Base-by-base conservation (phyloP, 2,113 vertebrate species). In the Ammodytes dubius region DNA sequence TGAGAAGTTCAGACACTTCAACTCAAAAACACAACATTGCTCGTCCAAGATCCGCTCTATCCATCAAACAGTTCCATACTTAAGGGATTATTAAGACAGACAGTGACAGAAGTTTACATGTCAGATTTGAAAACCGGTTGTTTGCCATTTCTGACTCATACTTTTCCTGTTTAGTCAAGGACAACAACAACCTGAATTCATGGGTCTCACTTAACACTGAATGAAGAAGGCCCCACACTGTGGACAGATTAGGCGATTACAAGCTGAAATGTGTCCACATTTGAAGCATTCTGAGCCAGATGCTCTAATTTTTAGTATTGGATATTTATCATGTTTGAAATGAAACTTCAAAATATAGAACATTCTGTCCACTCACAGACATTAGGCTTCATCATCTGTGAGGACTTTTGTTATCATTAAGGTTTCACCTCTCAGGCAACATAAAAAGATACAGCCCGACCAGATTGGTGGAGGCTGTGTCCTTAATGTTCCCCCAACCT, bases 161-260 rank as follows among this genome's bases (percentile, higher is more conserved):
- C 64, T 17, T 46, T 17, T 17, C 13, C 14, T 35, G 6, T 42
- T 0, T 56, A 50, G 12, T n/a, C 4, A 10, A 4, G 14, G 50
- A 3, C 53, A 46, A 45, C 8, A 60, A 8, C 35, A 14, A 47
- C 12, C 39, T 56, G n/a, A 37, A 27, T 53, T 5, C 11, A 14
- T 27, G 0, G 0, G 7, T 15, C 42, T 68, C 35, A 27, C 27
- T 10, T 13, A 43, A 42, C 3, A 17, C 5, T 19, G 37, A 69
- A 15, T 37, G 43, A 19, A 17, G 2, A 73, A 53, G 70, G 68
- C 80, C n/a, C 82, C 85, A 17, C 47, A 1, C 27, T 76, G 88
- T 83, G 82, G 82, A 81, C 65, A 72, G 47, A 58, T 60, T 5
- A 10, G 17, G 40, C 15, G 8, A 52, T n/a, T 78, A 67, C 81